Conservation (phyloP, 2,888 invertebrate genomes). For the Caenorhabditis auriculariae region DNA sequence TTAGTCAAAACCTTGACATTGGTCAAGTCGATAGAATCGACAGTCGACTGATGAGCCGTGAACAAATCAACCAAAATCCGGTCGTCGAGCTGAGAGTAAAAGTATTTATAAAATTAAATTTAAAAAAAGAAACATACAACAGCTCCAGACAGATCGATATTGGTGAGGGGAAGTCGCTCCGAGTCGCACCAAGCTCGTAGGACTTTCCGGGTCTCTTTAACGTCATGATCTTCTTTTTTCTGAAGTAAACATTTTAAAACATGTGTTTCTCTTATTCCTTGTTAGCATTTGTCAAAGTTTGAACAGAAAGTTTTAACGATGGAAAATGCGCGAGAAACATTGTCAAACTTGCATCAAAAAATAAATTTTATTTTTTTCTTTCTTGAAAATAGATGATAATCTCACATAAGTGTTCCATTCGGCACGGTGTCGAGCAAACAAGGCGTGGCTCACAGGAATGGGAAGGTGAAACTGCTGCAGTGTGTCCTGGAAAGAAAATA, state of each 20-base stretch:
- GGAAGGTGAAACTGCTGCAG: slow-evolving; percentile 22
- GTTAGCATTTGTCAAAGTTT: too few relatives aligned
- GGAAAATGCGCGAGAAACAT: too few relatives aligned
- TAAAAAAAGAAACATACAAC: slow-evolving; percentile 6
- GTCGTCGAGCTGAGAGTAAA: slow-evolving; percentile 23
- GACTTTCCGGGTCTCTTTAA: slow-evolving; percentile 7
- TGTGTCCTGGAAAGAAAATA: slow-evolving; percentile 10
- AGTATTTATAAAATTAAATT: not conserved
- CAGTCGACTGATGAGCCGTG: slow-evolving; percentile 23
- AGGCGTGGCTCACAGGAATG: slow-evolving; percentile 18
- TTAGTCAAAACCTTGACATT: slow-evolving; percentile 23
- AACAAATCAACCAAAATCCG: slow-evolving; percentile 32
- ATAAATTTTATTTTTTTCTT: too few relatives aligned
- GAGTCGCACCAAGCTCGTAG: slow-evolving; percentile 27
- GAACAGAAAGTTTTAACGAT: too few relatives aligned
- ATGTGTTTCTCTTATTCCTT: too few relatives aligned
- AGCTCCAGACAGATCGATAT: slow-evolving; percentile 37
- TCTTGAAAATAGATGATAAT: too few relatives aligned
- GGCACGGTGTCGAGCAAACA: slow-evolving; percentile 23
- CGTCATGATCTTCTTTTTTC: too few relatives aligned
- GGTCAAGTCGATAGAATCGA: slow-evolving; percentile 34
- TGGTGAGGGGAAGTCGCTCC: slow-evolving; percentile 22
- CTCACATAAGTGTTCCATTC: slow-evolving; percentile 20
- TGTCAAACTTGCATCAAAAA: too few relatives aligned
- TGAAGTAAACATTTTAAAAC: too few relatives aligned